Conservation (phyloP, 2,888 invertebrate genomes). For the Nudaria mundana region DNA sequence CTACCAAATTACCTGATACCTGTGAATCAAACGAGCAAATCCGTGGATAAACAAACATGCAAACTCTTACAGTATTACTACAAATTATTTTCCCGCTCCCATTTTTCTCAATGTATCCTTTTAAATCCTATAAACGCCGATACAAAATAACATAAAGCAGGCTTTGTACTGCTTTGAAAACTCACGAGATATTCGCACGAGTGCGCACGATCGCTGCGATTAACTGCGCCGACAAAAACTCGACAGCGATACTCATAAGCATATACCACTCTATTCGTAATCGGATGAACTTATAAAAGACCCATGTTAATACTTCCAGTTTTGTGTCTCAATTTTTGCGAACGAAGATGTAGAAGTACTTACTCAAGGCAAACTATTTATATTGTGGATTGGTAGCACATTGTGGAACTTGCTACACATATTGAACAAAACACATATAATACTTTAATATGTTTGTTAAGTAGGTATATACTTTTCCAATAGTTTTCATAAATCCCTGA, state of each 20-base stretch:
- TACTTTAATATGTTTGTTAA: too few relatives aligned
- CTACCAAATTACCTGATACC: too few relatives aligned
- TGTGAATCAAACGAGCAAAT: too few relatives aligned
- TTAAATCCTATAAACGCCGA: constrained; percentile 25
- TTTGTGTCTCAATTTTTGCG: constrained; percentile 40
- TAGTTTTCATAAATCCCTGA: too few relatives aligned
- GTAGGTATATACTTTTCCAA: too few relatives aligned
- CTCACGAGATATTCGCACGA: constrained; percentile 51
- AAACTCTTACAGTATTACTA: too few relatives aligned
- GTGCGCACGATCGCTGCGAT: constrained; percentile 58
- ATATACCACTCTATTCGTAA: constrained; percentile 67
- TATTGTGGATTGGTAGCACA: too few relatives aligned
- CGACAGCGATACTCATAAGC: constrained; percentile 72
- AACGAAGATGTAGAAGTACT: constrained; percentile 15
- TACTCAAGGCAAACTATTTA: too few relatives aligned
- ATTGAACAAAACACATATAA: too few relatives aligned
- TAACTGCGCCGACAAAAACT: constrained; percentile 59
- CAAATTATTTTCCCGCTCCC: not conserved
- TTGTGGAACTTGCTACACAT: too few relatives aligned
- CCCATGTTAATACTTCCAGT: constrained; percentile 42
- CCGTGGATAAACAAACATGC: not conserved
- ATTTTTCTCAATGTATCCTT: constrained; percentile 10
- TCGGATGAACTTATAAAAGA: constrained; percentile 75
- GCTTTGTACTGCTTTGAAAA: constrained; percentile 44
- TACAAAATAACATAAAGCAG: constrained; percentile 36